These are phyloP conservation scores for Hipposideros larvatus DNA, from an alignment of 2,797 vertebrate species.

Conservation along the genomic window DNA sequence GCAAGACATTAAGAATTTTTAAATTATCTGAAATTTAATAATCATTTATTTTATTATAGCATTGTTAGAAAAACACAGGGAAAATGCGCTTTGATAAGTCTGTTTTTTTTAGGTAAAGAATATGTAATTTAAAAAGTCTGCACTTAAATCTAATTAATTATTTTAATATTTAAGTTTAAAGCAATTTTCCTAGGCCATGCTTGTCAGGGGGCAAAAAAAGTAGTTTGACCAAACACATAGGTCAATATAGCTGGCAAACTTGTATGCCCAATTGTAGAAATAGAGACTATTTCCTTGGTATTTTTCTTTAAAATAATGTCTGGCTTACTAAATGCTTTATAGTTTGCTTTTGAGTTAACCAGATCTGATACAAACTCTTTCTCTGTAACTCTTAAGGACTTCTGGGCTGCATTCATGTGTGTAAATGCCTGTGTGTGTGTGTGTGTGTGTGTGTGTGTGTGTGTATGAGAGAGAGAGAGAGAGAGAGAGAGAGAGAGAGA, in stretches of 20 bases:
- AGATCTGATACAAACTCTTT: conserved; percentile 14
- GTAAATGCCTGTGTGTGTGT: neutral
- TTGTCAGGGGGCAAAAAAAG: neutral
- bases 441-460: neutral
- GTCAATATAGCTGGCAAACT: neutral
- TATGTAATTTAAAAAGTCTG: conserved; percentile 42
- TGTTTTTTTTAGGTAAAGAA: conserved; percentile 52
- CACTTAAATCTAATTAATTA: conserved; percentile 50
- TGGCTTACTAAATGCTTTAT: neutral
- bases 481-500: neutral
- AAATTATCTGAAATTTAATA: conserved; percentile 69
- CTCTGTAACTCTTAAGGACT: neutral
- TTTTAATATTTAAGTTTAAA: conserved; percentile 67
- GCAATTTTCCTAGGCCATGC: neutral
- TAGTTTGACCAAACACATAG: neutral
- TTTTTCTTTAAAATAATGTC: neutral
- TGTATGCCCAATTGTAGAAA: neutral
- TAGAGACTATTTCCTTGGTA: neutral
- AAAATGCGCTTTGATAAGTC: conserved; percentile 61
- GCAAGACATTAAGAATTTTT: conserved; percentile 71
- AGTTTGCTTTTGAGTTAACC: conserved; percentile 22
- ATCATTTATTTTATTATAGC: conserved; percentile 65
- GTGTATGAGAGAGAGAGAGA: neutral
- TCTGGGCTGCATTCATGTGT: neutral
- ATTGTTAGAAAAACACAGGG: conserved; percentile 37